phyloP scores from a whole-genome alignment of 2,113 vertebrate species.

The Phalacrocorax carbo region DNA sequence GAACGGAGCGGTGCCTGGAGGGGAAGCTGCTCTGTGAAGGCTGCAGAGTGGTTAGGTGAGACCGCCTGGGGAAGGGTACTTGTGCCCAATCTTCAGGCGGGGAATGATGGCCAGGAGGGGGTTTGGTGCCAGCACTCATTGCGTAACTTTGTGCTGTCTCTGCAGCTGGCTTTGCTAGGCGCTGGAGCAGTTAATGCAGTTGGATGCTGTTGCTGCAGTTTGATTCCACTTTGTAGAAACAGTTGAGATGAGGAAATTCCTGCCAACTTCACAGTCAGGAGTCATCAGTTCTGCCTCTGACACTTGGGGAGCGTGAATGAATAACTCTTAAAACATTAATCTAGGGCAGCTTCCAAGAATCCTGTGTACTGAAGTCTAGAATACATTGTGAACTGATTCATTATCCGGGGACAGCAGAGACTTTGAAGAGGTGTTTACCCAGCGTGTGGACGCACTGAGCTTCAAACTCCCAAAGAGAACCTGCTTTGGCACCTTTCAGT shows the following conservation, averaged over 20 bases:
- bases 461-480: not conserved
- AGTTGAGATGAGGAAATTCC: not conserved
- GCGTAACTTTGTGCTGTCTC: not conserved
- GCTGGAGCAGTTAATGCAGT: not conserved
- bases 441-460: not conserved
- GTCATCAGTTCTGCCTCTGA: conserved; percentile 8
- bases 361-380: not conserved
- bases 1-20: not conserved
- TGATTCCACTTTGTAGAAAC: not conserved
- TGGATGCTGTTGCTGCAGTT: not conserved
- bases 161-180: not conserved
- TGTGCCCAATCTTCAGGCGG: not conserved
- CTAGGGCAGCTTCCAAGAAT: conserved; percentile 28
- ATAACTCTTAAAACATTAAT: not conserved
- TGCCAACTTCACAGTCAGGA: not conserved
- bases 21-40: not conserved
- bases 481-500: not conserved
- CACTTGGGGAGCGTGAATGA: not conserved
- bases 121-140: not conserved
- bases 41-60: not conserved
- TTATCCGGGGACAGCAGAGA: not conserved
- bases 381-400: not conserved
- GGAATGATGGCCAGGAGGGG: not conserved
- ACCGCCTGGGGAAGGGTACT: not conserved
- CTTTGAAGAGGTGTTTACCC: not conserved